Evolutionary conservation across 2,113 vertebrate genomes (phyloP), one percentile per base, ranked within the genome.

Genomic region (Glareola pratincola): DNA sequence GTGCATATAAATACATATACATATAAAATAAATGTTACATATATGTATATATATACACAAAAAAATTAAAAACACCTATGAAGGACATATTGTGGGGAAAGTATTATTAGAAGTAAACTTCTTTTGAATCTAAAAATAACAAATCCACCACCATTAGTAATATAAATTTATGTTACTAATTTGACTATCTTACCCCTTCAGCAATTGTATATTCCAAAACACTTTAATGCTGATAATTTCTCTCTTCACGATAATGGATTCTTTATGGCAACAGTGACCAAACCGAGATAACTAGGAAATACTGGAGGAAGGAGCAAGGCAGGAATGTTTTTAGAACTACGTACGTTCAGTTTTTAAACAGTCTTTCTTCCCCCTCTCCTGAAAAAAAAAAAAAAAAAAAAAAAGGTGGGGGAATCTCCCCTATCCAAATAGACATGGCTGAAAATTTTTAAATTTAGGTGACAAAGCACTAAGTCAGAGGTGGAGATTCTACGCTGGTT

Each of bases 131-230:
- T 79, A 53, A 82, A 88, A 88, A 32, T 19, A 90, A 57, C 48
- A 72, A 82, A 20, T 6, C 0, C 30, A 41, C 34, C 36, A 9
- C 1, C n/a, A n/a, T n/a, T n/a, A n/a, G n/a, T n/a, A n/a, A n/a
- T n/a, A n/a, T n/a, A n/a, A n/a, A 59, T 36, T 14, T 16, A 45
- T 3, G 18, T 63, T 45, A 48, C 18, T 78, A 14, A 68, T 64
- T 67, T 47, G 37, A 82, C 6, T 15, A 18, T 7, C 12, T 23
- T 59, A 32, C 6, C 17, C 37, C 48, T 90, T 67, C 64, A 71
- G 16, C 34, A 87, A 21, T 3, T 34, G 3, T 17, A 51, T 32
- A 51, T 69, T 79, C 43, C 48, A 82, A 79, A 93, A 4, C 24
- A 76, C 9, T 56, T 21, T 12, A 45, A 75, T 10, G 12, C 30